Percentiles rank a stretch among this genome's conserved stretches.
phyloP scores from a whole-genome alignment of 2,888 invertebrate species.

The Anticlea derivata region DNA sequence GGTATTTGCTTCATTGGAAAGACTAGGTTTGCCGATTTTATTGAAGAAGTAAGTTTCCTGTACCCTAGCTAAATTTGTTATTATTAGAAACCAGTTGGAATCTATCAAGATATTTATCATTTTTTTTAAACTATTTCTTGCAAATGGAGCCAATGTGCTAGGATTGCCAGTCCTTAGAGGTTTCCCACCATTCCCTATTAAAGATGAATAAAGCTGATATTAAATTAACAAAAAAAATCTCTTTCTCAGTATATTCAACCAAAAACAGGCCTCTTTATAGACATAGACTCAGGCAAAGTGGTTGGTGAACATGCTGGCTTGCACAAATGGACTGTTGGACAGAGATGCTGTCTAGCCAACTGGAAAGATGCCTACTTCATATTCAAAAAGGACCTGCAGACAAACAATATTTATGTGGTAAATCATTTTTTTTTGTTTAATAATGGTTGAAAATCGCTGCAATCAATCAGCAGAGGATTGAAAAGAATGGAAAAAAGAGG shows the following conservation, averaged over 20 bases:
- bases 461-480: too few species aligned
- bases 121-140: too few species aligned
- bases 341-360: conserved; percentile 88
- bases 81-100: neutral
- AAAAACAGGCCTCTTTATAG: conserved; percentile 91
- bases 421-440: conserved; percentile 30
- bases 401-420: conserved; percentile 92
- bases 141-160: too few species aligned
- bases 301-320: conserved; percentile 93
- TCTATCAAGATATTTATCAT: neutral
- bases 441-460: too few species aligned
- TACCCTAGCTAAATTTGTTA: neutral
- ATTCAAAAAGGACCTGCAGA: conserved; percentile 86
- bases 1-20: conserved; percentile 99
- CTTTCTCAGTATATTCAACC: conserved; percentile 89
- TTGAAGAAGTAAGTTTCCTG: conserved; percentile 87
- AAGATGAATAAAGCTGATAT: too few species aligned
- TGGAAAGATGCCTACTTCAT: conserved; percentile 88
- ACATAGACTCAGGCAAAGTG: conserved; percentile 89
- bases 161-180: too few species aligned
- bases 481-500: too few species aligned
- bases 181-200: too few species aligned
- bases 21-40: conserved; percentile 93
- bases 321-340: conserved; percentile 97
- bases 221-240: too few species aligned